These are phyloP conservation scores for Zaprionus ornatus DNA, from an alignment of 1,140 invertebrate genomes.

Conservation along the genomic window DNA sequence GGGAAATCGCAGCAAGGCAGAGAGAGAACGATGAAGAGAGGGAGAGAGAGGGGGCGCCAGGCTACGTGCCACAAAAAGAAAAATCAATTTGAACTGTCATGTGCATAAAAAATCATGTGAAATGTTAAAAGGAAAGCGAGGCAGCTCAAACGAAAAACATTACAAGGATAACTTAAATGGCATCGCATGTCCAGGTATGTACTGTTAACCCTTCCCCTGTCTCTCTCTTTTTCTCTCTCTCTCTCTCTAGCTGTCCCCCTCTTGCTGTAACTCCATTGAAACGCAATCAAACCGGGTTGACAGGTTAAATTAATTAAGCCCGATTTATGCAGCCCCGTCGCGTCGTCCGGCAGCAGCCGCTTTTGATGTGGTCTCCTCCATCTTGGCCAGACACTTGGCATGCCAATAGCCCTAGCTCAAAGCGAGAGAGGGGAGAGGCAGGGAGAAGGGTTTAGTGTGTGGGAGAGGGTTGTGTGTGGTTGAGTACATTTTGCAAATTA, in stretches of 20 bases:
- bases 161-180: constrained; percentile 28
- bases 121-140: not conserved
- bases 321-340: constrained; percentile 57
- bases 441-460: not conserved
- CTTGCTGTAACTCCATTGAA: constrained; percentile 58
- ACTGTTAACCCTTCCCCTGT: no score
- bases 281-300: constrained; percentile 68
- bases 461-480: constrained; percentile 37
- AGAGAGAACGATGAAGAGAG: not conserved
- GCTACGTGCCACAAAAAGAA: constrained; percentile 21
- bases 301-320: constrained; percentile 77
- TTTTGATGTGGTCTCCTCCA: constrained; percentile 73
- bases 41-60: not conserved
- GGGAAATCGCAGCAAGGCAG: constrained; percentile 41
- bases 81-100: constrained; percentile 50
- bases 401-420: constrained; percentile 27
- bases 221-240: no score
- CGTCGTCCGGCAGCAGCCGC: constrained; percentile 19
- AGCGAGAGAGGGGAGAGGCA: not conserved
- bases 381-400: constrained; percentile 57
- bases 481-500: constrained; percentile 72
- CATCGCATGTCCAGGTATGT: constrained; percentile 13
- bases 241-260: not conserved
- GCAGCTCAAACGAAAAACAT: constrained; percentile 33
- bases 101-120: constrained; percentile 26